Evolutionary conservation across 2,888 invertebrate species (phyloP), one percentile per base, ranked within the genome.

Genomic region (Caenorhabditis japonica): DNA sequence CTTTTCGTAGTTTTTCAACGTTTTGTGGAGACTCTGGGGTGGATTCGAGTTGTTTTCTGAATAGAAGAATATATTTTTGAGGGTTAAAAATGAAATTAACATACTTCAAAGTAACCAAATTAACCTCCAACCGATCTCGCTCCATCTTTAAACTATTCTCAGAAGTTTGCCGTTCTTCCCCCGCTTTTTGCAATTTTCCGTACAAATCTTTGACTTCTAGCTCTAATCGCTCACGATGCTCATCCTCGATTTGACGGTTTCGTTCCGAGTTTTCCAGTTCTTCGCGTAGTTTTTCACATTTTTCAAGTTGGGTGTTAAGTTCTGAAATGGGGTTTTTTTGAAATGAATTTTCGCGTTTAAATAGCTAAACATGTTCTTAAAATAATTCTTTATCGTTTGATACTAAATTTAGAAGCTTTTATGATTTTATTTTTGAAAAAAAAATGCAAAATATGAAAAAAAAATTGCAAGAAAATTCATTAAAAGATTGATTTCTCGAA

Each of bases 21-120:
- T 66, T 66, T 36, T 56, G 51, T 0, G 66, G 66, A 3, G 56
- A 41, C 56, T 72, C 72, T 13, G 72, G 72, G 23, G 64, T 60
- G 10, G 34, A 38, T 55, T 64, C 72, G 2, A 72, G 55, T 25
- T 72, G 59, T 44, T 66, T 72, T 43, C 71, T 72, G 53, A 13
- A 62, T 17, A 27, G 5, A 49, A 17, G 8, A 33, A 17, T 34
- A n/a, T 23, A 23, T 10, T 10, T n/a, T n/a, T n/a, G n/a, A n/a
- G 30, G 30, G 10, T 30, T 30, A 30, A 30, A 5, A 30, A 30
- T 5, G 30, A 10, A 30, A 30, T 30, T 7, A 30, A 46, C 61
- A 21, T 27, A 61, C 62, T 62, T 62, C 51, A 66, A 19, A n/a
- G 56, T 36, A 8, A 66, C 56, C 27, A 66, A n/a, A 7, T 53